A percentile compares a stretch with the other conserved stretches of the same genome.
Evolutionary conservation across 2,797 vertebrate species (phyloP).

Genomic region (Neomorphus geoffroyi): DNA sequence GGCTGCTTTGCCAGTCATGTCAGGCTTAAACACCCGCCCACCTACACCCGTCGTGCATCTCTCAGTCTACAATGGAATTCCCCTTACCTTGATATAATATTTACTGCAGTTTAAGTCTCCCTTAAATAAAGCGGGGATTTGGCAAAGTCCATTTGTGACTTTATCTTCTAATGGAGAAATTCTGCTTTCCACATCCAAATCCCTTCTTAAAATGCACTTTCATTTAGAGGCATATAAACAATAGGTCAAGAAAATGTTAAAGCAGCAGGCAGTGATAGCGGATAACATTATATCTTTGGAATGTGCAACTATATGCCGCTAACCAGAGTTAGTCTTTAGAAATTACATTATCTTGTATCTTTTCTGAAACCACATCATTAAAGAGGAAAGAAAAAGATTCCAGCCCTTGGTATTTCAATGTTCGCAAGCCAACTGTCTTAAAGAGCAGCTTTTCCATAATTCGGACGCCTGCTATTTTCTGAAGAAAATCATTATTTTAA

Average conservation of each 20-base stretch:
- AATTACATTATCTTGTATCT: slow-evolving; percentile 22
- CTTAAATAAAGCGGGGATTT: background rate
- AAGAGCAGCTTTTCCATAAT: slow-evolving; percentile 46
- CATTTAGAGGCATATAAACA: background rate
- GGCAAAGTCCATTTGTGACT: background rate
- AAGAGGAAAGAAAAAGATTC: slow-evolving; percentile 33
- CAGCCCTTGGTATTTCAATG: slow-evolving; percentile 29
- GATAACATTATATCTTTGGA: slow-evolving; percentile 38
- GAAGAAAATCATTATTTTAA: slow-evolving; percentile 13
- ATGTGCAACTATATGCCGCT: slow-evolving; percentile 35
- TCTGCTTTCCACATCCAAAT: background rate
- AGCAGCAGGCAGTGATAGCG: background rate
- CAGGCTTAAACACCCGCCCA: background rate
- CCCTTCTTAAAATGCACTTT: background rate
- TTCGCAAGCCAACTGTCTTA: slow-evolving; percentile 24
- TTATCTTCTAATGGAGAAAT: background rate
- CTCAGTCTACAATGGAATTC: background rate
- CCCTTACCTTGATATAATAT: background rate
- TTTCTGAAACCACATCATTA: slow-evolving; percentile 20
- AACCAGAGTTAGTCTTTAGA: slow-evolving; percentile 11
- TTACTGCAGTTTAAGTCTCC: background rate
- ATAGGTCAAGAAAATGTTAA: slow-evolving; percentile 25
- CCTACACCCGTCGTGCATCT: fast-evolving
- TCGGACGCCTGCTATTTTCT: slow-evolving; percentile 14
- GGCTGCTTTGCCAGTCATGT: background rate